Base-by-base conservation (phyloP, 1,140 invertebrate species). In the Metopolophium dirhodum region DNA sequence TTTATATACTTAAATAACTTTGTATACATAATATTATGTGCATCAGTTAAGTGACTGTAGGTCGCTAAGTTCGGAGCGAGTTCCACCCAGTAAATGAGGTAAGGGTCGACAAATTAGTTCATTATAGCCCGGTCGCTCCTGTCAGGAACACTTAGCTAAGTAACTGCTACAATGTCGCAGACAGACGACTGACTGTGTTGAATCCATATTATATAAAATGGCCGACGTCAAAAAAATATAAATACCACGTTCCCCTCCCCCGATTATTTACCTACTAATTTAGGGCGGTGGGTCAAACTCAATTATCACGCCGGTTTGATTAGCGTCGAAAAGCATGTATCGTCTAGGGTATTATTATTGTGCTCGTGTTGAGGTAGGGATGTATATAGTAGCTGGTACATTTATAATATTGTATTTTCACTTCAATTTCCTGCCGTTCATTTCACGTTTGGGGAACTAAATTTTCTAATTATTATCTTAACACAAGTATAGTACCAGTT, bases 21-120 rank as follows among this genome's bases (percentile, higher is more conserved):
- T n/a, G 26, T 30, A 47, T 51, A 7, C 35, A 86, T 14, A 45
- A 26, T 41, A 35, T 45, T 86, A 86, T 0, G 82, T 26, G 14
- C 2, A 45, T 6, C 14, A 54, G 23, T 54, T 37, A 37, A 54
- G n/a, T 89, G n/a, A 37, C 49, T 54, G 4, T 23, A 20, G 20
- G n/a, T 23, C 2, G 3, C 20, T 89, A 37, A 51, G n/a, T 89
- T 88, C 7, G 18, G 35, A 51, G 30, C n/a, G 30, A 88, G 30
- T 49, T 49, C 51, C 8, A 2, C n/a, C 20, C 47, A 37, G 23
- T 61, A 61, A 61, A 41, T 37, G 23, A 90, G 35, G n/a, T n/a
- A 49, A 49, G 26, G 88, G 51, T 61, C 54, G 26, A 90, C 26
- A 9, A 61, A 90, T 61, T 90, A 90, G 88, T 90, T 90, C 35